Conservation (phyloP, 1,140 invertebrate genomes). For the Zaprionus vittiger region DNA sequence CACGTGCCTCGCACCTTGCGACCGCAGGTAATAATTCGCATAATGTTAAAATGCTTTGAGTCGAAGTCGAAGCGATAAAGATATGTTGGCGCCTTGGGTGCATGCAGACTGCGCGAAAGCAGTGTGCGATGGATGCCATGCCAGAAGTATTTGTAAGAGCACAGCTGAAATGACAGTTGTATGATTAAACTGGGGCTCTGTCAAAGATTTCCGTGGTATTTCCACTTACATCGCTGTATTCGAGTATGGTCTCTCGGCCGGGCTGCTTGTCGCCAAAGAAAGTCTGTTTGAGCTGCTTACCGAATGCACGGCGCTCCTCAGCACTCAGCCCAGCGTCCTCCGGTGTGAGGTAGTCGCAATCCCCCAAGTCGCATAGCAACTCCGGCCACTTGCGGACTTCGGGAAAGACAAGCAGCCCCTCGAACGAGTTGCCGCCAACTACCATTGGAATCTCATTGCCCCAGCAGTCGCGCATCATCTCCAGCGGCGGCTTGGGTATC, state of each 20-base stretch:
- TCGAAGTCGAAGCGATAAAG: conserved; percentile 85
- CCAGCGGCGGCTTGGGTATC: conserved; percentile 73
- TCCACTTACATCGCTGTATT: conserved; percentile 79
- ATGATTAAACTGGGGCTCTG: not conserved
- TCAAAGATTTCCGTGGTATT: not conserved
- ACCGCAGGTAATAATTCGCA: conserved; percentile 83
- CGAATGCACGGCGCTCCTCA: conserved; percentile 66
- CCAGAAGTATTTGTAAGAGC: conserved; percentile 84
- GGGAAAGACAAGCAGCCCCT: conserved; percentile 81
- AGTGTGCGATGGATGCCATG: conserved; percentile 84
- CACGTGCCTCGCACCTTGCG: conserved; percentile 84
- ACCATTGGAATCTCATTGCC: conserved; percentile 84
- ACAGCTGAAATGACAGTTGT: conserved; percentile 68
- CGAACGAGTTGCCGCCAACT: conserved; percentile 83
- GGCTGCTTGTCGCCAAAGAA: conserved; percentile 72
- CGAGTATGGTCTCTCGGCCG: conserved; percentile 60
- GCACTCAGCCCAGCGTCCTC: conserved; percentile 62
- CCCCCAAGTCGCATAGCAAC: conserved; percentile 61
- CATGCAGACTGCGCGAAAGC: conserved; percentile 70
- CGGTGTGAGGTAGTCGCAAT: conserved; percentile 69
- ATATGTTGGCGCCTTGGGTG: conserved; percentile 82
- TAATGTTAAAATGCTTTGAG: conserved; percentile 78
- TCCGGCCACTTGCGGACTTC: conserved; percentile 75
- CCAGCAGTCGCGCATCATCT: conserved; percentile 81
- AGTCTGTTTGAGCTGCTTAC: conserved; percentile 44